Percentiles rank a stretch among this genome's conserved stretches.
Evolutionary conservation across 1,140 invertebrate genomes (phyloP).

Genomic region (Drosophila equinoxialis): DNA sequence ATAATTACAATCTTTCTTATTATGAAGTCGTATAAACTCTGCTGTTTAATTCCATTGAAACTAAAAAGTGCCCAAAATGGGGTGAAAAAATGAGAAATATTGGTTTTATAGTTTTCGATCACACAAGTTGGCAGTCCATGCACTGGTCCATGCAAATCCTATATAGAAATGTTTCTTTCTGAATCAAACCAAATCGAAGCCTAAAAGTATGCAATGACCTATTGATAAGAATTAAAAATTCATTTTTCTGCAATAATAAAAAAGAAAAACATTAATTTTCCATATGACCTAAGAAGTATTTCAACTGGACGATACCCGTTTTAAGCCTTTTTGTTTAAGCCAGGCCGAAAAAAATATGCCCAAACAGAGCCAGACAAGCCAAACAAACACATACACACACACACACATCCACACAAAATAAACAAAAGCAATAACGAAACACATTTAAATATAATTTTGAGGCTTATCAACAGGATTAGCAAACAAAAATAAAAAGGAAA

Average conservation of each 20-base stretch:
- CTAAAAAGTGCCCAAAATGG: too few species aligned
- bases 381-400: neutral
- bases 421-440: neutral
- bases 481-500: slow-evolving; percentile 14
- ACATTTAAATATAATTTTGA: slow-evolving; percentile 4
- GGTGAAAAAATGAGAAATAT: too few species aligned
- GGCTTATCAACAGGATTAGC: slow-evolving; percentile 1
- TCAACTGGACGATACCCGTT: neutral
- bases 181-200: too few species aligned
- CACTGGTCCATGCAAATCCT: too few species aligned
- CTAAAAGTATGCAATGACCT: too few species aligned
- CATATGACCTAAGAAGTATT: neutral
- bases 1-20: too few species aligned
- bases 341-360: neutral
- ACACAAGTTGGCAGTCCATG: too few species aligned
- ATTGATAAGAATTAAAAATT: neutral
- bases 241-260: too few species aligned
- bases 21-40: too few species aligned
- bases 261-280: neutral
- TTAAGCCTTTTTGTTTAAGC: neutral
- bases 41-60: too few species aligned
- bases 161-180: too few species aligned
- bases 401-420: neutral
- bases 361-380: neutral
- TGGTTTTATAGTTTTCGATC: too few species aligned